Evolutionary conservation across 2,888 invertebrate species (phyloP), one percentile per base, ranked within the genome.

Genomic region (Malthinus seriepunctatus): DNA sequence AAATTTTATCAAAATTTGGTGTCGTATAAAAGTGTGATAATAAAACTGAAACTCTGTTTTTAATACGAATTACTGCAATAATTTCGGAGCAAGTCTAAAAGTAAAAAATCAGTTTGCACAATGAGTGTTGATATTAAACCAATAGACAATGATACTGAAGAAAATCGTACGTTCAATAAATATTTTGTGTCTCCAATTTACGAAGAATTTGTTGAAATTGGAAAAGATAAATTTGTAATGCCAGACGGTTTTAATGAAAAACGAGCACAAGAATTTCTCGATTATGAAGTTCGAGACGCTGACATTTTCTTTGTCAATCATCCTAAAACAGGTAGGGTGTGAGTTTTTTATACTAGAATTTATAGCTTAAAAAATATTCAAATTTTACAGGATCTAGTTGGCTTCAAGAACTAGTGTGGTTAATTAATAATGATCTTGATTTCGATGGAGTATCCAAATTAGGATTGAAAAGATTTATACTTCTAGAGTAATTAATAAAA

Each of bases 371-470:
- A 23, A 23, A n/a, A n/a, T 23, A 2, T 23, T 23, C 23, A 5
- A 2, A 10, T 42, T 52, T 32, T 60, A 42, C 69, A 87, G 88
- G 88, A 3, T 90, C 90, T 15, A 91, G 91, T 12, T 90, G 90
- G 90, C 82, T 87, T 0, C 89, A 89, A 74, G 90, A 90, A 79
- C 83, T 90, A 79, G 84, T 88, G 0, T 90, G 89, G 86, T 78
- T 88, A 56, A 80, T 90, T 37, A 81, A 83, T 56, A 86, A 86
- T 60, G 78, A 86, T 64, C 74, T 88, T 47, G 82, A 90, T 73
- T 86, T 82, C 60, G 78, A 83, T 53, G 86, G 87, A 1, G 81
- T 82, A 57, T 77, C 79, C n/a, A n/a, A n/a, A 11, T 8, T 9
- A 7, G 74, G 86, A 0, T 79, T 80, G n/a, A 78, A 80, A 55